Percentiles rank a stretch among this genome's conserved stretches.
Evolutionary conservation across 30 jellyfish, hydroid and myxozoan species (phyloP).

Genomic region (Turritopsis rubra): DNA sequence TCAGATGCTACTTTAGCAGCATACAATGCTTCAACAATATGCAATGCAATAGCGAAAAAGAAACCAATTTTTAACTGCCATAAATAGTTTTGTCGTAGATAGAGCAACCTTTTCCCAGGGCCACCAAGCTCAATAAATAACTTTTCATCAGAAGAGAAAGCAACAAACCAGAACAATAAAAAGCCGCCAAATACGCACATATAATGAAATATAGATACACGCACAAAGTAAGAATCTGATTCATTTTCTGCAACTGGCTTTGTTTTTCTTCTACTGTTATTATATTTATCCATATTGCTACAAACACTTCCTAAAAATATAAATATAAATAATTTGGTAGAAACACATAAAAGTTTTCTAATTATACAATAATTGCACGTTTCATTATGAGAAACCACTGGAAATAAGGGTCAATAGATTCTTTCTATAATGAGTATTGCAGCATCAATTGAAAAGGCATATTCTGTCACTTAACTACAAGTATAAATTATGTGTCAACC

Average conservation of each 20-base stretch:
- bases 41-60: conserved; percentile 23
- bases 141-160: conserved; percentile 36
- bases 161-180: conserved; percentile 32
- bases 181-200: conserved; percentile 29
- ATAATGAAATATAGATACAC: conserved; percentile 37
- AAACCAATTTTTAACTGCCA: conserved; percentile 30
- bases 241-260: neutral
- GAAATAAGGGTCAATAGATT: too few species aligned
- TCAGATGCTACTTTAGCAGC: conserved; percentile 28
- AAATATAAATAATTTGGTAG: too few species aligned
- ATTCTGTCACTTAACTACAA: too few species aligned
- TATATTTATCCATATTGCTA: conserved; percentile 11
- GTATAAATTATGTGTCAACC: too few species aligned
- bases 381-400: too few species aligned
- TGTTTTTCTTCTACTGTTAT: neutral
- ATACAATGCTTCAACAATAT: conserved; percentile 27
- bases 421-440: too few species aligned
- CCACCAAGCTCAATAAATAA: conserved; percentile 52
- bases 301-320: neutral
- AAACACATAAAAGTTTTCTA: too few species aligned
- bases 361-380: too few species aligned
- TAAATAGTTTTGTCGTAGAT: conserved; percentile 40
- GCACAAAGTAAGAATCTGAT: conserved; percentile 36
- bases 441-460: too few species aligned
- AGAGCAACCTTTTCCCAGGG: conserved; percentile 50